phyloP scores from a whole-genome alignment of 2,113 vertebrate species.

The Leptobrachium leishanense region DNA sequence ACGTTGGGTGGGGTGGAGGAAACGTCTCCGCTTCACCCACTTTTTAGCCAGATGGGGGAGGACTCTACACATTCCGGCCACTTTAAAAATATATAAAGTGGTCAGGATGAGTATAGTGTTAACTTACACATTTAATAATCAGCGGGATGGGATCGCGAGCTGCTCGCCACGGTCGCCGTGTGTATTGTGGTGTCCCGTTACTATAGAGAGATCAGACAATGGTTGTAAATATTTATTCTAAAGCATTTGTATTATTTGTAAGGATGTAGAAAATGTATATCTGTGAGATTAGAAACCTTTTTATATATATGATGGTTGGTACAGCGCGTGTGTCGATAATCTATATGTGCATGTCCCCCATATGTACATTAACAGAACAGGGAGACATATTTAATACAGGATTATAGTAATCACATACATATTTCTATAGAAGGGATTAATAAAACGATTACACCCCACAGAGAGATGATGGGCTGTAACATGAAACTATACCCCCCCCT shows the following conservation, averaged over 20 bases:
- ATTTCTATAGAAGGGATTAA: no score
- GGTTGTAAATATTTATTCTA: slow-evolving; percentile 43
- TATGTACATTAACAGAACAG: not conserved
- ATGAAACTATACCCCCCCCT: no score
- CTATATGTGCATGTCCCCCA: not conserved
- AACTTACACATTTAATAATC: not conserved
- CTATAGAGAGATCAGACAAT: not conserved
- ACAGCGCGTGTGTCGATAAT: slow-evolving; percentile 27
- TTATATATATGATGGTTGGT: slow-evolving; percentile 41
- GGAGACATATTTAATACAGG: not conserved
- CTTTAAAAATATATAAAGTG: no score
- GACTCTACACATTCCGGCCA: no score
- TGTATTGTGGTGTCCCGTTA: no score
- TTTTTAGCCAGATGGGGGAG: no score
- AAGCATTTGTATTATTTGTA: slow-evolving; percentile 30
- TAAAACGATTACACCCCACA: no score
- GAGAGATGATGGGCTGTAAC: no score
- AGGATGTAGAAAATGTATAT: slow-evolving; percentile 34
- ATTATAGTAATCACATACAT: no score
- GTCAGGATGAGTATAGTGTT: no score
- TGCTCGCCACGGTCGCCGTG: not conserved
- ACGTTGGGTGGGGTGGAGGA: no score
- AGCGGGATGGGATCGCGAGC: slow-evolving; percentile 1
- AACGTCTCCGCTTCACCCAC: no score
- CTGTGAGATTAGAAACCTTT: not conserved